phyloP scores from a whole-genome alignment of 2,113 vertebrate genomes.

The Sinocyclocheilus anshuiensis region DNA sequence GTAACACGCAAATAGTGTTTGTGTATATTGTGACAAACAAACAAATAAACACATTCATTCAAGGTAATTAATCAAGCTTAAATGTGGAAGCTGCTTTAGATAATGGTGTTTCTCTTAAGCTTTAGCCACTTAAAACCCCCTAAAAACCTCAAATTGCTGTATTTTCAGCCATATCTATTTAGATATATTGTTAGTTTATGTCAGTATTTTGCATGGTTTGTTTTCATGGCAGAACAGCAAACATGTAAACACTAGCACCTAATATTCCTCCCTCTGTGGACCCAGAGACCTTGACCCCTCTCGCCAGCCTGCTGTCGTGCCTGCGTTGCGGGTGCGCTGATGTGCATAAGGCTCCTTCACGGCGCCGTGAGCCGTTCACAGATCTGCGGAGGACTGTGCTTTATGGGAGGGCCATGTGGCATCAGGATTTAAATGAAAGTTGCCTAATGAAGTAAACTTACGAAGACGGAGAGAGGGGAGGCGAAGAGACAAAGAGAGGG shows the following conservation, averaged over 20 bases:
- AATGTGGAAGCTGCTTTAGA: not conserved
- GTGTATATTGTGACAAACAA: not conserved
- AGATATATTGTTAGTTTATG: not conserved
- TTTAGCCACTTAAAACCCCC: not conserved
- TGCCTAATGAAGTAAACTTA: conserved; percentile 95
- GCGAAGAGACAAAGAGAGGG: conserved; percentile 65
- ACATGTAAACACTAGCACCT: conserved; percentile 45
- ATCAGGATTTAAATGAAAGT: conserved; percentile 89
- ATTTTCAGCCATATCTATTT: not conserved
- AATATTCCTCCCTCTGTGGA: conserved; percentile 36
- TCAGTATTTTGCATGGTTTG: not conserved
- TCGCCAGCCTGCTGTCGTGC: conserved; percentile 45
- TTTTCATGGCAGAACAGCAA: conserved; percentile 22
- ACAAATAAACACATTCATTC: not conserved
- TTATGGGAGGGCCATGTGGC: conserved; percentile 68
- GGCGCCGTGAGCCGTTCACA: conserved; percentile 61
- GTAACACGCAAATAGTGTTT: too few species aligned
- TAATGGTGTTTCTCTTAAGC: not conserved
- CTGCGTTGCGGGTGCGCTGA: conserved; percentile 43
- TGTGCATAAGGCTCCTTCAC: conserved; percentile 61
- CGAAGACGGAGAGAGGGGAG: conserved; percentile 52
- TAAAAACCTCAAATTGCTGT: not conserved
- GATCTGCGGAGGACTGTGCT: conserved; percentile 61
- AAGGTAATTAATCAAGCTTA: not conserved
- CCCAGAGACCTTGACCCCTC: conserved; percentile 53